A percentile compares a stretch with the other conserved stretches of the same genome.
Conservation (phyloP, 64 coral and sea anemone species). For the Orbicella faveolata region DNA sequence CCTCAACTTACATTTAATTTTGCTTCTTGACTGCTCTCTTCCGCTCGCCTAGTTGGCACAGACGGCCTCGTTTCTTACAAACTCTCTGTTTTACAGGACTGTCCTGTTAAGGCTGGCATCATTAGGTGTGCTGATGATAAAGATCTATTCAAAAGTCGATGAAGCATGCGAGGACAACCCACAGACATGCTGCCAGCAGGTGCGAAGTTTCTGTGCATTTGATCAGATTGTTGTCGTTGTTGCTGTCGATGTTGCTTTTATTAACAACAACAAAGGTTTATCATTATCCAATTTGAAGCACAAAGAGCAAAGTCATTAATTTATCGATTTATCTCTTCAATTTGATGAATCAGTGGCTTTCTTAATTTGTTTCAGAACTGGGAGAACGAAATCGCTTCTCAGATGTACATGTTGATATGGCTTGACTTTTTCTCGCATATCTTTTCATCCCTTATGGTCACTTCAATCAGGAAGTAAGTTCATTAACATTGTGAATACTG, state of each 20-base stretch:
- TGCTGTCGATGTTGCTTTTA: too few species aligned
- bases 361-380: conserved; percentile 44
- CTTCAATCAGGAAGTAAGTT: conserved; percentile 61
- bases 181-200: conserved; percentile 5
- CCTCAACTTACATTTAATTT: too few species aligned
- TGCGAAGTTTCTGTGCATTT: background rate
- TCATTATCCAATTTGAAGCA: too few species aligned
- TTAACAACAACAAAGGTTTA: too few species aligned
- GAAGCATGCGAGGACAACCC: background rate
- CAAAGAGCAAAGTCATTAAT: too few species aligned
- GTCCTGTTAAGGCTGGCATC: conserved; percentile 72
- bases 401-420: conserved; percentile 88
- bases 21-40: too few species aligned
- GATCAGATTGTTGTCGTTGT: too few species aligned
- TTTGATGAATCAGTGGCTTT: background rate
- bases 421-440: conserved; percentile 58
- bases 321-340: background rate
- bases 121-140: conserved; percentile 51
- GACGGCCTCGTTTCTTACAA: background rate
- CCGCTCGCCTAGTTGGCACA: too few species aligned
- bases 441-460: conserved; percentile 33
- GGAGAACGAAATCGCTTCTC: conserved; percentile 75
- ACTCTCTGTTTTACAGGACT: conserved; percentile 30
- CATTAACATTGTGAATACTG: background rate
- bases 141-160: conserved; percentile 12